Base-by-base conservation (phyloP, 2,888 invertebrate species). In the Coelopa pilipes region DNA sequence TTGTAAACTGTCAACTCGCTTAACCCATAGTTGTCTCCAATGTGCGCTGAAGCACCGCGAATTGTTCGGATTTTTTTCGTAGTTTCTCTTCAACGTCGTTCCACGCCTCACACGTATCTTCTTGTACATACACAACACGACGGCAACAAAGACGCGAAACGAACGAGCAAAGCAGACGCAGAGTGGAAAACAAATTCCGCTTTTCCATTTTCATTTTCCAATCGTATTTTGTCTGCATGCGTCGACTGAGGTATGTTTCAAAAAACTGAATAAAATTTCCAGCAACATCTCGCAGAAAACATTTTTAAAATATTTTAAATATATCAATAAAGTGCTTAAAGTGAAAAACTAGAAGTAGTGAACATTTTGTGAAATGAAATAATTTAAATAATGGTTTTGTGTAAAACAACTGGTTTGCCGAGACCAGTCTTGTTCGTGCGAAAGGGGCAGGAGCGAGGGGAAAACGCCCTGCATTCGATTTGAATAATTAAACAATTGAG, bases 121-220 rank as follows among this genome's bases (percentile, higher is more conserved):
- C 65, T 46, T 65, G 24, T 66, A 66, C 66, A 66, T 66, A 49
- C 66, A 66, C 50, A 66, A 24, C 24, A 21, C 21, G 50, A 49
- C 34, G 50, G 24, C 66, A 66, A 66, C 50, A 68, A 68, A 67
- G 67, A 67, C 53, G 67, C 67, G 50, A 67, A 67, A 24, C n/a
- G 45, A 24, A 50, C 15, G n/a, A 12, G 24, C 57, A 68, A 68
- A 55, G 68, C 55, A 68, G 68, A 68, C 17, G 17, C 47, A 17
- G 19, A 57, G 59, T 70, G 59, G 60, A 70, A 50, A 70, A 63
- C 62, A 62, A 63, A 62, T 50, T 62, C 60, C 24, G 53, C 49
- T 70, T 70, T 70, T 63, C 62, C 50, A 70, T 45, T 70, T 24
- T n/a, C 50, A 70, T 45, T 70, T 24, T n/a, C 46, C 53, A 63